These are phyloP conservation scores for Sebastiscus tertius DNA, from an alignment of 2,797 vertebrate genomes.

Conservation along the genomic window DNA sequence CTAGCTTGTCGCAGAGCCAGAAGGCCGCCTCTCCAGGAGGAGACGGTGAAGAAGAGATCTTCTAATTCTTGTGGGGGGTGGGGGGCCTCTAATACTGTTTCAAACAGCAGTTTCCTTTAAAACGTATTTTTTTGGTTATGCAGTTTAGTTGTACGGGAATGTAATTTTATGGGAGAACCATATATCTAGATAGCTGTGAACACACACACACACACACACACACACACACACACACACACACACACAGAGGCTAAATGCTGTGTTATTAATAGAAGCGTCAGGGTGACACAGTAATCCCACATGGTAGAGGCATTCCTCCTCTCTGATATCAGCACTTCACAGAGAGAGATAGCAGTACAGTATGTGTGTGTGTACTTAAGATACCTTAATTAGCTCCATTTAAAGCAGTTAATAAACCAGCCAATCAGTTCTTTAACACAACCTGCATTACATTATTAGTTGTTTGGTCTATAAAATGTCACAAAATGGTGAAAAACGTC, in stretches of 20 bases:
- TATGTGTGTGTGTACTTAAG: not conserved
- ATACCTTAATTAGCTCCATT: not conserved
- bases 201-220: slow-evolving; percentile 3
- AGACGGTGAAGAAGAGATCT: no score
- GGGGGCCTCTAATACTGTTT: no score
- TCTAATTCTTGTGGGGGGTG: no score
- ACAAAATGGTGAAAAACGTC: no score
- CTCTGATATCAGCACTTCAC: slow-evolving; percentile 48
- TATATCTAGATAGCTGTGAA: not conserved
- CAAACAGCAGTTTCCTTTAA: no score
- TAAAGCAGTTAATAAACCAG: not conserved
- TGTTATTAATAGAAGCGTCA: slow-evolving; percentile 65
- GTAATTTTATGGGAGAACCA: not conserved
- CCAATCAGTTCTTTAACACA: not conserved
- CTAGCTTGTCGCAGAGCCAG: no score
- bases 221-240: not conserved
- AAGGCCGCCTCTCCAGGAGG: no score
- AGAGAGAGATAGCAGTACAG: not conserved
- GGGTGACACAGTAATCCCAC: slow-evolving; percentile 60
- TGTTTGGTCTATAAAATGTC: no score
- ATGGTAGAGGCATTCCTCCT: slow-evolving; percentile 40
- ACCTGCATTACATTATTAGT: no score
- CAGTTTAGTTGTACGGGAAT: no score
- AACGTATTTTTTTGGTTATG: no score
- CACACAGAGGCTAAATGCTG: slow-evolving; percentile 33